Evolutionary conservation across 2,888 invertebrate species (phyloP), one percentile per base, ranked within the genome.

Genomic region (Therioaphis trifolii): DNA sequence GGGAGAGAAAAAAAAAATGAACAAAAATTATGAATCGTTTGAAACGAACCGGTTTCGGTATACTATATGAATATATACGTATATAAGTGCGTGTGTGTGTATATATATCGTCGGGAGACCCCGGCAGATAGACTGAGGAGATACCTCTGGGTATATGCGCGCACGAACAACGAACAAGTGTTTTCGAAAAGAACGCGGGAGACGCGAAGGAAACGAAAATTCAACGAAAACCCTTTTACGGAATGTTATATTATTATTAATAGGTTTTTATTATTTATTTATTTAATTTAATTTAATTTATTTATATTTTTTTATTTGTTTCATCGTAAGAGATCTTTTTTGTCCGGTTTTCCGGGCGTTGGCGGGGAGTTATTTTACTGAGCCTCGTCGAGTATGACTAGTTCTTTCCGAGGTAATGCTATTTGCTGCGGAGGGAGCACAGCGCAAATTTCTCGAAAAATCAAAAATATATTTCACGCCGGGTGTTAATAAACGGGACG

Each of bases 31-130:
- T 66, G 76, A 77, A 71, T 71, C 69, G 71, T 74, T 80, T 15
- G 80, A 29, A 72, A 63, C 72, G 66, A 74, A 82, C 82, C 82
- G 82, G 82, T 82, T 82, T 74, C 27, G 61, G 5, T 35, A 35
- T 7, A 35, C 7, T 35, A 7, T 7, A 7, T 35, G n/a, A n/a
- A n/a, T 35, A 35, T 35, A 35, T 35, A 35, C 35, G 35, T 35
- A 35, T 3, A 35, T 7, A 35, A n/a, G n/a, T n/a, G n/a, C n/a
- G n/a, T n/a, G 27, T 52, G 18, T 43, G 43, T 55, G 21, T n/a
- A n/a, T n/a, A n/a, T n/a, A n/a, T 21, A 7, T 21, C 58, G 24
- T 58, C 24, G 21, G 58, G 58, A 58, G 58, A 58, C 58, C 58
- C 55, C 58, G 21, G 21, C 15, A 58, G 35, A 69, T 69, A 46